Base-by-base conservation (phyloP, 2,113 vertebrate species). In the Embiotoca jacksoni region DNA sequence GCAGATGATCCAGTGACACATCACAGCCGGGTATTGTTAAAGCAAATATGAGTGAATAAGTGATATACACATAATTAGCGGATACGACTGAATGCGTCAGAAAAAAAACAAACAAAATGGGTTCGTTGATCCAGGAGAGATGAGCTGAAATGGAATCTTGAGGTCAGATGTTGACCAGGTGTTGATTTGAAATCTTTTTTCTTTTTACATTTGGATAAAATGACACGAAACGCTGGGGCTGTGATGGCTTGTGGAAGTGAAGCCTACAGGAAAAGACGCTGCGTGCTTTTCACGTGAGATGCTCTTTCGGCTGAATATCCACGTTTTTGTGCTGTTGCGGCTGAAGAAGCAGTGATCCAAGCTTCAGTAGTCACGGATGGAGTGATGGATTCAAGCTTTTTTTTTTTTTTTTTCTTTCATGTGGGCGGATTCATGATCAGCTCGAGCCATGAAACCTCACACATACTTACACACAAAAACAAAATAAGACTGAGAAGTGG, bases 351-450 rank as follows among this genome's bases (percentile, higher is more conserved):
- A 23, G 5, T 6, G 23, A 23, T 36, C 36, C 56, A 59, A 23
- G n/a, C 39, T 3, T 69, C 56, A 72, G 63, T 55, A 84, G 71
- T 73, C 3, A 33, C 32, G 31, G 55, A 55, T 2, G 15, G 14
- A 60, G 15, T 1, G 50, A 61, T 36, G 63, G 36, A 63, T 59
- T 84, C 72, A 67, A 68, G 75, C 62, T 35, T 67, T 14, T 59
- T 23, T 23, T 23, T 23, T 23, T 23, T 23, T 23, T 23, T 23
- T 23, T 23, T 23, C 23, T 23, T 23, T 23, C 23, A 23, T 23
- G 23, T 23, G 23, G 23, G 23, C 23, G 23, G 23, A 23, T 23
- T 23, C 23, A 23, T 23, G 23, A 23, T 23, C 23, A 23, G 23
- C 6, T 55, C 16, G 15, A 52, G n/a, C 49, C 41, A 44, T 52